Percentiles rank a stretch among this genome's conserved stretches.
Conservation (phyloP, 2,113 vertebrate genomes). For the Clinocottus analis region DNA sequence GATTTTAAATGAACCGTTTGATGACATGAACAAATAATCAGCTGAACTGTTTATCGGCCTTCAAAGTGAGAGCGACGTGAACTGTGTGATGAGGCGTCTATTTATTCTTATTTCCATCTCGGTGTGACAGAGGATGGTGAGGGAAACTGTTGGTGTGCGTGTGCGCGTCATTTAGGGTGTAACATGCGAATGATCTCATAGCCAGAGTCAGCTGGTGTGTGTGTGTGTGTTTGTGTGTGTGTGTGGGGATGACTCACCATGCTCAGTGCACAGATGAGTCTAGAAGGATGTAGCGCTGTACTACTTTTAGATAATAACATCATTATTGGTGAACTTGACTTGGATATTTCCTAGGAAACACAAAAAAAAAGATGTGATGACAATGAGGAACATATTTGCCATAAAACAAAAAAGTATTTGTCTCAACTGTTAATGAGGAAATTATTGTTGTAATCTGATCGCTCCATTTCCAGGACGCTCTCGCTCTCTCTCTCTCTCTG, state of each 20-base stretch:
- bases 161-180: constrained; percentile 38
- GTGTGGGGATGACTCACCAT: constrained; percentile 47
- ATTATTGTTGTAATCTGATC: not conserved
- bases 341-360: not conserved
- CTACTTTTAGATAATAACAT: too few relatives aligned
- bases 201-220: constrained; percentile 53
- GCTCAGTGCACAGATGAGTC: not conserved
- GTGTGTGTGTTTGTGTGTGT: constrained; percentile 18
- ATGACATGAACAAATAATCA: not conserved
- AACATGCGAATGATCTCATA: constrained; percentile 56
- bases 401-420: not conserved
- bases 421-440: not conserved
- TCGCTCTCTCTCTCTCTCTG: too few relatives aligned
- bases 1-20: not conserved
- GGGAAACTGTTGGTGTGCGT: not conserved
- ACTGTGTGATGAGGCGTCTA: too few relatives aligned
- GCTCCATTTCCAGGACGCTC: not conserved
- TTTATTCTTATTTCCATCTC: not conserved
- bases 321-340: too few relatives aligned
- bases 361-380: not conserved
- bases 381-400: not conserved
- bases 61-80: not conserved
- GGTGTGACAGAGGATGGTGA: not conserved
- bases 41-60: not conserved
- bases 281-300: not conserved